phyloP scores from a whole-genome alignment of 2,888 invertebrate genomes.

The Protonemura montana region DNA sequence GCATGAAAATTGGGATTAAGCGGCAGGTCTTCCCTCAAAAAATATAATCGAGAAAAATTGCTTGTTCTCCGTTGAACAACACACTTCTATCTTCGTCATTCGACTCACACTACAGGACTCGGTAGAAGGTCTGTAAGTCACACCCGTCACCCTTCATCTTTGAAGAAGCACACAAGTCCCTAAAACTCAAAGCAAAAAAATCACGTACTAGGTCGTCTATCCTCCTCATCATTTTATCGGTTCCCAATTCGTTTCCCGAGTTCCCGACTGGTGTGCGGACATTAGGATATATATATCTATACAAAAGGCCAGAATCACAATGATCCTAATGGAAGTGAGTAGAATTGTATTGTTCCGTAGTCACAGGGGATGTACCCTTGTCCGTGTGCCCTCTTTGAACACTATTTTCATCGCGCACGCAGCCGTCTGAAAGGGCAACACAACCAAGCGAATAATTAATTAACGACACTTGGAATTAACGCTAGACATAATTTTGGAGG shows the following conservation, averaged over 20 bases:
- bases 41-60: background rate
- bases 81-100: background rate
- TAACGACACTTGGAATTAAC: slow-evolving; percentile 40
- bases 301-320: background rate
- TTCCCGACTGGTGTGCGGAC: background rate
- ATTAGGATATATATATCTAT: background rate
- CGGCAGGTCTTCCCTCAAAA: no score
- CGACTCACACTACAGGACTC: background rate
- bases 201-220: slow-evolving; percentile 1
- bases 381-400: background rate
- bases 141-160: background rate
- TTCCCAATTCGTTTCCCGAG: slow-evolving; percentile 30
- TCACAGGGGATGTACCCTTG: slow-evolving; percentile 33
- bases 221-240: slow-evolving; percentile 36
- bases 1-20: no score
- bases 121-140: background rate
- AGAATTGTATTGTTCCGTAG: slow-evolving; percentile 33
- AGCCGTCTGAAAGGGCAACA: slow-evolving; percentile 31
- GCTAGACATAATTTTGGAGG: slow-evolving; percentile 13
- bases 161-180: background rate
- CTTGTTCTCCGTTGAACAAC: background rate
- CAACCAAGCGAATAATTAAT: slow-evolving; percentile 45
- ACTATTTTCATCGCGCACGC: background rate
- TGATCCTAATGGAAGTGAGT: slow-evolving; percentile 36
- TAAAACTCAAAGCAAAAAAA: background rate